phyloP scores from a whole-genome alignment of 2,113 vertebrate species.

The Recurvirostra avosetta region DNA sequence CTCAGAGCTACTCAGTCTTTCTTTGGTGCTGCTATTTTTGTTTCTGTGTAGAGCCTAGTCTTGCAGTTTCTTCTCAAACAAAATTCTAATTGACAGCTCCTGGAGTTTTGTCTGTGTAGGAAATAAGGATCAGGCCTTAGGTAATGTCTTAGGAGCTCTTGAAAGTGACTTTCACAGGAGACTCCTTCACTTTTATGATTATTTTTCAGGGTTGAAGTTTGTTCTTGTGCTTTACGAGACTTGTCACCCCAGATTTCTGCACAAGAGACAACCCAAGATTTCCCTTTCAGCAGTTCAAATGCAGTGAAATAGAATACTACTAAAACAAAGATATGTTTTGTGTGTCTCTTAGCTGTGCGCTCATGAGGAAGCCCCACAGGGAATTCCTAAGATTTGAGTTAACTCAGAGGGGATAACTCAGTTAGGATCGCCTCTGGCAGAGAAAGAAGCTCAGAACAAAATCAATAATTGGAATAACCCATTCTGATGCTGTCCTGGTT shows the following conservation, averaged over 20 bases:
- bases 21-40: not conserved
- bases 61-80: not conserved
- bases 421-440: conserved; percentile 14
- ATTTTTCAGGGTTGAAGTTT: not conserved
- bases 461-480: conserved; percentile 12
- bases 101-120: not conserved
- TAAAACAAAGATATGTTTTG: not conserved
- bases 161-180: not conserved
- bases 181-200: not conserved
- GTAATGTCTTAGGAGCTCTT: not conserved
- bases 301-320: conserved; percentile 6
- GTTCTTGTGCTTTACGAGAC: not conserved
- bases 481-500: not conserved
- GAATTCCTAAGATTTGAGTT: not conserved
- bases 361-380: not conserved
- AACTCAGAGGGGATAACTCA: conserved; percentile 9
- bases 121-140: not conserved
- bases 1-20: not conserved
- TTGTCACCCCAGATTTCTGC: not conserved
- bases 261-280: not conserved
- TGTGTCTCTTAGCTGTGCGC: not conserved
- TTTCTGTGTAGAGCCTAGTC: not conserved
- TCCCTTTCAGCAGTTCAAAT: not conserved
- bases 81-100: not conserved
- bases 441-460: conserved; percentile 16